Base-by-base conservation (phyloP, 2,113 vertebrate species). In the Crypturellus undulatus region DNA sequence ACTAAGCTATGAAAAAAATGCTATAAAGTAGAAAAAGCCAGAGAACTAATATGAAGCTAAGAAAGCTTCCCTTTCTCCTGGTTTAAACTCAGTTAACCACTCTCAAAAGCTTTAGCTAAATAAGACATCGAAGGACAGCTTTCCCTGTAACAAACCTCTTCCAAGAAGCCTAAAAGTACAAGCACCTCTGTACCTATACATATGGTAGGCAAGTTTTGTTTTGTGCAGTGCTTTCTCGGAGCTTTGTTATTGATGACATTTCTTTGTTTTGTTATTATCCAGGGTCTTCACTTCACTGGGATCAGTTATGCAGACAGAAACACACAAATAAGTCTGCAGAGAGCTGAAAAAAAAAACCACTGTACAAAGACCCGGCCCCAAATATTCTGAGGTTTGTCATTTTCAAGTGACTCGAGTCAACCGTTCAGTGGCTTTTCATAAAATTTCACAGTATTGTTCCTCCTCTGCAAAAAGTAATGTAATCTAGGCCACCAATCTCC, bases 281-380 rank as follows among this genome's bases (percentile, higher is more conserved):
- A 83, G 72, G 1, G 6, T 51, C 8, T 34, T 79, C 24, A 76
- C 34, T 69, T 76, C 26, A 24, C 19, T 30, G 20, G 65, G 7
- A 52, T 6, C 36, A 68, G 6, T 8, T 59, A 64, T 14, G 64
- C 0, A 65, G 6, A 49, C 6, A 76, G 34, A 70, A 90, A 19
- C 4, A 28, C 5, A 13, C 10, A 70, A 76, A 15, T 0, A 67
- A 8, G 8, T 22, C 11, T 12, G 4, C 4, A 10, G 36, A 28
- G 87, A 73, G 43, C 12, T 45, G 36, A 51, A 36, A 82, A 65
- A 9, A 36, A 54, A 36, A 82, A 62, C 8, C 45, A 47, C 6
- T 38, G 25, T 9, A 12, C 4, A 60, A 72, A 79, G 51, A 67
- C 2, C 18, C 38, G 5, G 11, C 40, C 40, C 38, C 20, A 62